Evolutionary conservation across 2,888 invertebrate species (phyloP), one percentile per base, ranked within the genome.

Genomic region (Eustalomyia histrio): DNA sequence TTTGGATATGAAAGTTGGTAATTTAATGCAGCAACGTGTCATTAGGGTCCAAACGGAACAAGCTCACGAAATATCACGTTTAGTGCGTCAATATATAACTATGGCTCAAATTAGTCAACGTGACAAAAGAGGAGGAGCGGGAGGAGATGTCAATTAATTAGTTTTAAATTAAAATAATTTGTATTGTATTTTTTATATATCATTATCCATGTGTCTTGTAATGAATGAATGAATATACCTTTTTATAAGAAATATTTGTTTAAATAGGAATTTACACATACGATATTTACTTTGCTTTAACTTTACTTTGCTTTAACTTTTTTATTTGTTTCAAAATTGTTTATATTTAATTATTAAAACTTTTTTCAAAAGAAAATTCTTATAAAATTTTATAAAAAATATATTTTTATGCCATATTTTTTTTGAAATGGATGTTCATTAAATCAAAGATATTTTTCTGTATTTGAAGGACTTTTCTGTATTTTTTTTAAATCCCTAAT

Each of bases 1-100:
- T 91, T 92, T 99, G 90, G 99, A 99, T 92, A 96, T 99, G 95
- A 99, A 99, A 91, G 97, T 97, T 88, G 98, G 99, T 39, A 98
- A 98, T 88, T 92, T 99, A 88, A 95, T 98, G 94, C 97, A 97
- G 90, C 98, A 98, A 91, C 94, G 97, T 85, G 97, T 98, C 86
- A 97, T 97, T 81, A 93, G 98, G 85, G 94, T 99, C 85, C 98
- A 99, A 90, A 99, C 99, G 0, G 98, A 99, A 91, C 97, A 99
- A 92, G 99, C 99, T 50, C 97, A 98, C 88, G 99, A 99, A 91
- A 97, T 99, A 86, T 97, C 98, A 63, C 94, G 98, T 84, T 93
- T 99, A 86, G 98, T 99, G 87, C 93, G 98, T 35, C 99, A 99
- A 91, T 99, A 99, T 92, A 98, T 99, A 88, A 97, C 97, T 87